Evolutionary conservation across 2,888 invertebrate species (phyloP).

Genomic region (Oxycera nigricornis): DNA sequence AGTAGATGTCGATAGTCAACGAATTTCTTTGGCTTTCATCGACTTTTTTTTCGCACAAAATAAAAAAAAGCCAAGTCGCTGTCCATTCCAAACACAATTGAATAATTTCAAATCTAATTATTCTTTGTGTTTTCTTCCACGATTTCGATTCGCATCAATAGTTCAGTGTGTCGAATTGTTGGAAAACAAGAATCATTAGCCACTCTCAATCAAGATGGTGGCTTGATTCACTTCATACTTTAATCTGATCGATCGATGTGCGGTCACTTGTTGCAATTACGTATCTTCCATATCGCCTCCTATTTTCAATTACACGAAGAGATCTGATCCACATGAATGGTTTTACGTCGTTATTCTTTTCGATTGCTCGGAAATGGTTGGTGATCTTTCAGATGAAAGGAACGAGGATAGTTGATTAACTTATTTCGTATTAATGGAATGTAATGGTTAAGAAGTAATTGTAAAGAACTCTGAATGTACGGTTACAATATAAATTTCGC

Average conservation of each 20-base stretch:
- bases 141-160: not conserved
- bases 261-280: conserved; percentile 15
- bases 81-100: not conserved
- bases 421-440: not conserved
- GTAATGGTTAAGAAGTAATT: not conserved
- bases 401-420: no score
- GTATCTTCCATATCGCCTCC: not conserved
- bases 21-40: no score
- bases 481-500: no score
- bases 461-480: no score
- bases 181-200: not conserved
- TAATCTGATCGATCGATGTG: not conserved
- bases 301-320: conserved; percentile 3
- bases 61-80: no score
- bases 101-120: no score
- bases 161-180: not conserved
- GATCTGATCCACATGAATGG: conserved; percentile 9
- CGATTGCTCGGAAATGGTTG: not conserved
- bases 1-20: no score
- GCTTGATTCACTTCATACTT: not conserved
- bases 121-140: no score
- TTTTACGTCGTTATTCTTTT: not conserved
- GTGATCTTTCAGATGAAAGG: no score
- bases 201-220: not conserved
- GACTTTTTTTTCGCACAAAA: no score